Base-by-base conservation (phyloP, 2,797 vertebrate genomes). In the Danio jaintianensis region DNA sequence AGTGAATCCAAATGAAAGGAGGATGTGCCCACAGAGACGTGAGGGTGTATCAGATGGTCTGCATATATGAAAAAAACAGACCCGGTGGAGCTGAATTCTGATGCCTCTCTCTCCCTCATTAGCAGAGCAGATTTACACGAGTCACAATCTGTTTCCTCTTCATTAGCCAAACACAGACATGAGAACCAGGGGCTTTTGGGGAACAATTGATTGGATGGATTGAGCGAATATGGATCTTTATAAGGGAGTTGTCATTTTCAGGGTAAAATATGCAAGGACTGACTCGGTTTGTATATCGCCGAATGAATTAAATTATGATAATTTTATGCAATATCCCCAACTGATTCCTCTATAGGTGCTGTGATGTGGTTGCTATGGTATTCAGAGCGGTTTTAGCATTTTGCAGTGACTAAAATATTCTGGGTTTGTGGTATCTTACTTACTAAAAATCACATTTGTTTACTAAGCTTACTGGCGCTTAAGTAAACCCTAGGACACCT, bases 131-230 rank as follows among this genome's bases (percentile, higher is more conserved):
- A 75, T 20, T 75, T 7, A 3, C 47, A 53, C 48, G 6, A 42
- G 45, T 18, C 73, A 22, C 48, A 74, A 76, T 67, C 62, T 77
- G 42, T 68, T 77, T 58, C 52, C 16, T 67, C 74, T 63, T 53
- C 48, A 43, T 66, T 55, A 75, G 59, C 13, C n/a, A 55, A 53
- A 47, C 52, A 67, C 4, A 58, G 42, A 47, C 15, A 7, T 8
- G 52, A 55, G 61, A 29, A 43, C 8, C 38, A 43, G 13, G 18
- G 43, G 18, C 7, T 12, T 59, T 59, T 59, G 45, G 58, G 29
- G 11, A 42, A 36, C 52, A 29, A 38, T 29, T 77, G 5, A 77
- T 56, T 38, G 22, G 13, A 20, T 55, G 18, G 22, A 38, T 15
- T 18, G 15, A 36, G 50, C 1, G 68, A 78, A 56, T 52, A 56